Base-by-base conservation (phyloP, 2,797 vertebrate genomes). In the Catamblyrhynchus diadema region DNA sequence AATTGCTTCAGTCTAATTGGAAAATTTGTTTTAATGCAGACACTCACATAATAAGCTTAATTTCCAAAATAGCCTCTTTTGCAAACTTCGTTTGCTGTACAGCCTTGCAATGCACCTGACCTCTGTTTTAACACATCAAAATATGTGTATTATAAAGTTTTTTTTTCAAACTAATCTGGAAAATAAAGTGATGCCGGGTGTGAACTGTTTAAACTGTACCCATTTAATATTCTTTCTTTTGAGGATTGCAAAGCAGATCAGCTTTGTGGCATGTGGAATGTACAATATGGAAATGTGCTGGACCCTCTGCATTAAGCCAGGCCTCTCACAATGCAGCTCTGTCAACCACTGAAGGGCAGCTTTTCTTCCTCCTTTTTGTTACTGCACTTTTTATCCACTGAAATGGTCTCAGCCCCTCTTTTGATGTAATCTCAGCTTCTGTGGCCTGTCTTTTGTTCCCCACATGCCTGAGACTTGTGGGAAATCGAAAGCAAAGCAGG, bases 401-500 rank as follows among this genome's bases (percentile, higher is more conserved):
- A 54, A 78, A 88, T 16, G 17, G 51, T 37, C 53, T 61, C 53
- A 48, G 66, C 25, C 71, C 20, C 28, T 66, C 95, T 88, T 75
- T 88, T 67, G 88, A 67, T 65, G 64, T 28, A 59, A 61, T 44
- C 70, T 57, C 22, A 57, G 82, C 41, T 50, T 87, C 8, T 54
- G 81, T 88, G 80, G 30, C 3, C 8, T 51, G 47, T 59, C 86
- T 79, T 91, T 90, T 92, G 83, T 93, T 93, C 53, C 62, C 50
- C 8, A 3, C 44, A 35, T 2, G 1, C 53, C 24, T 44, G 20
- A 16, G 71, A 78, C 81, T 30, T 79, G 81, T 94, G 90, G 75
- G 78, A 95, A 95, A 77, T 20, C 14, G 65, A 37, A 86, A 86
- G 83, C 64, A 75, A 87, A 71, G 80, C 72, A 54, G 78, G 45